A percentile compares a stretch with the other conserved stretches of the same genome.
Evolutionary conservation across 2,797 vertebrate genomes (phyloP).

Genomic region (Pseudotriccus pelzelni): DNA sequence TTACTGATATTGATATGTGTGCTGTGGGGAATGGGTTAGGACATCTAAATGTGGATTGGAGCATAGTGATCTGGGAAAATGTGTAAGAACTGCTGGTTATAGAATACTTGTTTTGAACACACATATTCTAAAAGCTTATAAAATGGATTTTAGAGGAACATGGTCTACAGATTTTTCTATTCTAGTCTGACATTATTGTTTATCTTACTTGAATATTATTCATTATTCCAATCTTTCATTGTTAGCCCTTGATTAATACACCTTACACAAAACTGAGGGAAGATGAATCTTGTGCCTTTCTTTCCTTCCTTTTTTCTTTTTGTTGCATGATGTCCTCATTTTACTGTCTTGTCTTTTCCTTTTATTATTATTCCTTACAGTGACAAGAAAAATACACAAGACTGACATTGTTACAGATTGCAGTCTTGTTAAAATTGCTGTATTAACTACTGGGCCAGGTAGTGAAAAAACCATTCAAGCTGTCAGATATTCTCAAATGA

Average conservation of each 20-base stretch:
- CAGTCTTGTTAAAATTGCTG: slow-evolving; percentile 52
- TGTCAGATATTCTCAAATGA: slow-evolving; percentile 61
- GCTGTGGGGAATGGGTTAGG: neutral
- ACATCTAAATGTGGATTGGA: neutral
- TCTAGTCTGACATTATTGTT: neutral
- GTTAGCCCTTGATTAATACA: neutral
- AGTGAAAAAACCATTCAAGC: slow-evolving; percentile 52
- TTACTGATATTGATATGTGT: neutral
- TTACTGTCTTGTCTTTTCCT: slow-evolving; percentile 12
- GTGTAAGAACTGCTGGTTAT: neutral
- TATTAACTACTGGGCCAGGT: slow-evolving; percentile 54
- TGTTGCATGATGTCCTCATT: neutral
- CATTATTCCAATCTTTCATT: neutral
- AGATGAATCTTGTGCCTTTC: neutral
- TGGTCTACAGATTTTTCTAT: neutral
- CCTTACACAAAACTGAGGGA: neutral
- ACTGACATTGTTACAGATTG: slow-evolving; percentile 40
- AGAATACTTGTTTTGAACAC: neutral
- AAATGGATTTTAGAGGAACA: neutral
- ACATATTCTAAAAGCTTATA: neutral
- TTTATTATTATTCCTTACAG: slow-evolving; percentile 6
- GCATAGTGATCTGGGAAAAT: neutral
- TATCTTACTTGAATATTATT: neutral
- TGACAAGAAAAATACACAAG: slow-evolving; percentile 54
- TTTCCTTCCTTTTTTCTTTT: neutral